phyloP scores from a whole-genome alignment of 2,888 invertebrate species.

The Rhaphigaster nebulosa region DNA sequence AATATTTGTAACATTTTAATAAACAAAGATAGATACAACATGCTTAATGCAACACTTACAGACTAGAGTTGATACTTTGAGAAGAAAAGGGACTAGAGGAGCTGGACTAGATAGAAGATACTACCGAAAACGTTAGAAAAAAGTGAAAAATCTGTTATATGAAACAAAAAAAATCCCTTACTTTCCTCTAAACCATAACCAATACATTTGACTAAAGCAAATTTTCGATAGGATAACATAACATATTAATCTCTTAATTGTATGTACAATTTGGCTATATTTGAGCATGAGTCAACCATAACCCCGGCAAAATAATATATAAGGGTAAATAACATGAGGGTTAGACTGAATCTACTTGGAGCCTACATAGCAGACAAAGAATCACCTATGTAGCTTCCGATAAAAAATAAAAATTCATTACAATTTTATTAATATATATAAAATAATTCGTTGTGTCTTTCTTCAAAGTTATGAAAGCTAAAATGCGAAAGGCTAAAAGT shows the following conservation, averaged over 20 bases:
- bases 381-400: background rate
- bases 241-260: conserved; percentile 45
- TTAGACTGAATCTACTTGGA: conserved; percentile 29
- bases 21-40: background rate
- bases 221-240: conserved; percentile 38
- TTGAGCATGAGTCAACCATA: conserved; percentile 57
- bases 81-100: conserved; percentile 44
- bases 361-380: background rate
- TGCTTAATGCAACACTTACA: conserved; percentile 10
- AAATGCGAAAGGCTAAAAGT: background rate
- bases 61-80: conserved; percentile 42
- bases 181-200: conserved; percentile 52
- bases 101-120: conserved; percentile 44
- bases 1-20: background rate
- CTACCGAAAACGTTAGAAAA: conserved; percentile 21
- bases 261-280: conserved; percentile 58
- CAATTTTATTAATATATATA: conserved; percentile 11
- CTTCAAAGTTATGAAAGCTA: background rate
- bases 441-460: conserved; percentile 36
- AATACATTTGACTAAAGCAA: conserved; percentile 44
- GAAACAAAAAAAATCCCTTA: conserved; percentile 46
- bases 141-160: conserved; percentile 35
- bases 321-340: conserved; percentile 32
- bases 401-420: conserved; percentile 6
- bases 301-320: conserved; percentile 51